phyloP scores from a whole-genome alignment of 2,888 invertebrate species.

The Caenorhabditis zanzibari region DNA sequence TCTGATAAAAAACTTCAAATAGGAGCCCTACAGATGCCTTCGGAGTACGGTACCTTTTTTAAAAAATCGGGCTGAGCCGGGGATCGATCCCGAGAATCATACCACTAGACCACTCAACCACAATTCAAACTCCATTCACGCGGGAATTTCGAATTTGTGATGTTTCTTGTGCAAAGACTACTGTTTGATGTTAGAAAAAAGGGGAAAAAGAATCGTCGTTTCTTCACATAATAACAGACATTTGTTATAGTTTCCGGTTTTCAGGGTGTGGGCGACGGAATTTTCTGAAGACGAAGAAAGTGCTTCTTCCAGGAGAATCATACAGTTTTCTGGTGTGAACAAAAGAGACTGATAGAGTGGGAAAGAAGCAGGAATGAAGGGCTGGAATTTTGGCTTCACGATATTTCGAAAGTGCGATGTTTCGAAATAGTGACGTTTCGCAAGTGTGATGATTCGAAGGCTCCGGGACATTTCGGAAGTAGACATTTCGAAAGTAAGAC shows the following conservation, averaged over 20 bases:
- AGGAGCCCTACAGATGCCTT: too few relatives aligned
- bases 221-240: conserved; percentile 37
- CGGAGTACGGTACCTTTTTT: not conserved
- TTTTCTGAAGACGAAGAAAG: not conserved
- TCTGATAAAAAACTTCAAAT: not conserved
- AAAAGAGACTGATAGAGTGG: too few relatives aligned
- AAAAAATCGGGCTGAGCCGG: conserved; percentile 77
- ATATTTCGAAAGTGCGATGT: too few relatives aligned
- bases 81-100: conserved; percentile 84
- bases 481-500: too few relatives aligned
- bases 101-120: conserved; percentile 84
- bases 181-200: not conserved
- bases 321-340: not conserved
- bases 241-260: conserved; percentile 52
- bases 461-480: too few relatives aligned
- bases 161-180: not conserved
- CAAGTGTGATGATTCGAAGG: too few relatives aligned
- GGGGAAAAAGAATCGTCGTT: not conserved
- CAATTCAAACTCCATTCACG: conserved; percentile 1
- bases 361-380: too few relatives aligned
- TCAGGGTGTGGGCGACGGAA: conserved; percentile 12
- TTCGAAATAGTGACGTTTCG: too few relatives aligned
- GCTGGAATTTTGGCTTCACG: too few relatives aligned
- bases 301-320: conserved; percentile 2
- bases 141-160: not conserved